Evolutionary conservation across 2,797 vertebrate species (phyloP), one percentile per base, ranked within the genome.

Genomic region (Meriones psammophilus): DNA sequence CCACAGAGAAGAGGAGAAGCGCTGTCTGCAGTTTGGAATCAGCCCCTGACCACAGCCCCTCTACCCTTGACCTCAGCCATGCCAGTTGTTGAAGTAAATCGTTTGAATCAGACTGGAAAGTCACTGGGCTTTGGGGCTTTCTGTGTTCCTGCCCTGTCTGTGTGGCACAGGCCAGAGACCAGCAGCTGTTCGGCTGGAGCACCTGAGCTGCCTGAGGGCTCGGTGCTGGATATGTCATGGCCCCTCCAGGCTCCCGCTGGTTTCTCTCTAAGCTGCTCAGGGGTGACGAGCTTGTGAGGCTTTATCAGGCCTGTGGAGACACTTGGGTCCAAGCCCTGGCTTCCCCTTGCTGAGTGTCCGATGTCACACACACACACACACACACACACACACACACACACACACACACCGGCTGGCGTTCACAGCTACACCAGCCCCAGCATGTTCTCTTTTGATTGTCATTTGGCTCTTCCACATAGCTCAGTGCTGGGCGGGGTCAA

Each of bases 41-140:
- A 28, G 22, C 30, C 46, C 54, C 62, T 83, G 78, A 56, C 66
- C 66, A 1, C 54, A 68, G 24, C 46, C 74, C 68, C 10, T 15
- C 54, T 36, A 80, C 68, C 12, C 30, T 46, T 81, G 56, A 18
- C 42, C 66, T 92, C 54, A 60, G 60, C 77, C 13, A 17, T 96
- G 80, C 90, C 90, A 92, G 0, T 56, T 33, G n/a, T 66, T n/a
- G 54, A 36, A 96, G 94, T 95, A 97, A 97, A 96, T 60, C 36
- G 42, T 3, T 76, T 58, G 39, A 56, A 77, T 54, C 68, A 60
- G 58, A 36, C 58, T 74, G 56, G 69, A 69, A n/a, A 68, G 71
- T 33, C 50, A 74, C 39, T 36, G 89, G 50, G 28, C 71, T 46
- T 24, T 69, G 28, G 42, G 64, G n/a, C 28, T 62, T 24, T 92